Percentiles rank a stretch among this genome's conserved stretches.
phyloP scores from a whole-genome alignment of 2,888 invertebrate species.

The Drosophila austrosaltans region DNA sequence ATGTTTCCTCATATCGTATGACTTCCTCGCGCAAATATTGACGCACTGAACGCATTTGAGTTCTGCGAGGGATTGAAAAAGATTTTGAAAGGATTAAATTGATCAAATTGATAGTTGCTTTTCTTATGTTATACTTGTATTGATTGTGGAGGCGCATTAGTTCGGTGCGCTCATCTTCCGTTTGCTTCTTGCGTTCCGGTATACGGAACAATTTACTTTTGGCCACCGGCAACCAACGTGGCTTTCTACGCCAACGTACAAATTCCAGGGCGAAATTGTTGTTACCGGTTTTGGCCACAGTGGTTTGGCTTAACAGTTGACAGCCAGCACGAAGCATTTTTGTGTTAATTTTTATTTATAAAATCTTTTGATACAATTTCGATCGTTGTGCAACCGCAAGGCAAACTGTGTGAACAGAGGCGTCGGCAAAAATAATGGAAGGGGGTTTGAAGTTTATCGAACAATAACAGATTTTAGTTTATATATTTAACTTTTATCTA shows the following conservation, averaged over 20 bases:
- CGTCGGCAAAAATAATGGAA: not conserved
- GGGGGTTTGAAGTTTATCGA: not conserved
- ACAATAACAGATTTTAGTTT: not conserved
- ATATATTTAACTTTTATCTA: not conserved
- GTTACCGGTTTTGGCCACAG: conserved; percentile 69
- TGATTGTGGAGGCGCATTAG: conserved; percentile 88
- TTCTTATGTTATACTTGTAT: conserved; percentile 85
- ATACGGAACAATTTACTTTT: conserved; percentile 91
- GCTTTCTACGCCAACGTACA: conserved; percentile 88
- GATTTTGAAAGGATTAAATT: not conserved
- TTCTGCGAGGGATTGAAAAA: conserved; percentile 58
- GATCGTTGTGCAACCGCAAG: conserved; percentile 16
- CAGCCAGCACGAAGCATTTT: conserved; percentile 71
- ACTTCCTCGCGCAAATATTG: conserved; percentile 85
- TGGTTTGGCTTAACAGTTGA: conserved; percentile 62
- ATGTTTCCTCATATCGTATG: conserved; percentile 84
- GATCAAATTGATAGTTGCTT: conserved; percentile 80
- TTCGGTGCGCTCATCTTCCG: conserved; percentile 87
- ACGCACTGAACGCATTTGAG: conserved; percentile 85
- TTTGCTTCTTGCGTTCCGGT: conserved; percentile 86
- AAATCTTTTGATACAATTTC: conserved; percentile 14
- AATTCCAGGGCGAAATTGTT: conserved; percentile 79
- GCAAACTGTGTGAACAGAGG: not conserved
- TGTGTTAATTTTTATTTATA: conserved; percentile 25
- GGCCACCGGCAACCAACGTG: conserved; percentile 91